Base-by-base conservation (phyloP, 2,797 vertebrate species). In the Mus spretus region DNA sequence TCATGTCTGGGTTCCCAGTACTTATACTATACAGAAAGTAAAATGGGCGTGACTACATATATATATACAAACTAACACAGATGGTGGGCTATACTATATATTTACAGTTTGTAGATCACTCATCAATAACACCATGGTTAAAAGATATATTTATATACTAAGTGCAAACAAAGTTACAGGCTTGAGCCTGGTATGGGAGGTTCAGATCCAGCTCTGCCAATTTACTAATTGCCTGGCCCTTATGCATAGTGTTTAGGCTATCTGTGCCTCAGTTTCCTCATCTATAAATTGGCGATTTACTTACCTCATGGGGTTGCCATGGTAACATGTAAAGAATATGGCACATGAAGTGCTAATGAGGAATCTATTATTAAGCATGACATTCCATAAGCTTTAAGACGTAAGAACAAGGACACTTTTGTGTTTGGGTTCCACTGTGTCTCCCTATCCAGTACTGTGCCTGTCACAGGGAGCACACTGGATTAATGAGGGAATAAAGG, bases 231-330 rank as follows among this genome's bases (percentile, higher is more conserved):
- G 67, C 55, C 65, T 84, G 55, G 44, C 3, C 59, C 28, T 63
- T 14, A 3, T 3, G 9, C 15, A 26, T 4, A 12, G 63, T 24
- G 5, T 87, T 94, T 94, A 37, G 61, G 34, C 55, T 93, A 57
- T 34, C n/a, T 14, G 6, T 22, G 44, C 28, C 59, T 97, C 57
- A 34, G 34, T 72, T 77, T 96, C 80, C 86, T 96, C 80, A 89
- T 61, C 65, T 63, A 2, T 47, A 34, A 78, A 70, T 28, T 14
- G 20, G 47, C 63, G 14, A 22, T 82, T 90, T 47, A 37, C n/a
- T 40, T 47, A 82, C 34, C 26, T 90, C 55, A 14, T 13, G 14
- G 50, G 1, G 0, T 28, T 67, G 44, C 84, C 70, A 22, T 1
- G 53, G 26, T 50, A 63, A 26, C 4, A 3, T 59, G 53, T 81